A percentile compares a stretch with the other conserved stretches of the same genome.
phyloP scores from a whole-genome alignment of 2,113 vertebrate genomes.

The Ibidorhyncha struthersii region DNA sequence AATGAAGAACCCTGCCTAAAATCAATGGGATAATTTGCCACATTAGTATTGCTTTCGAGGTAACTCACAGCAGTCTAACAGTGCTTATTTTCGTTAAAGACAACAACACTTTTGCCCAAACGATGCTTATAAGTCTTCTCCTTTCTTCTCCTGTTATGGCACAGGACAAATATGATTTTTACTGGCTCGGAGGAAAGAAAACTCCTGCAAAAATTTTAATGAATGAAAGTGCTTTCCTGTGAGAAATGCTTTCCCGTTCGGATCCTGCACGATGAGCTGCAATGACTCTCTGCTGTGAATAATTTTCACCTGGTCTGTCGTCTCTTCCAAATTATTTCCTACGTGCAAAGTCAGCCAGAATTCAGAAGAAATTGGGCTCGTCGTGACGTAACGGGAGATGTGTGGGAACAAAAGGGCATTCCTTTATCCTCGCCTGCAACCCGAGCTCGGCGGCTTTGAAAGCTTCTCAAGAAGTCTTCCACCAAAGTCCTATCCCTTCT shows the following conservation, averaged over 20 bases:
- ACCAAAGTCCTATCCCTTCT: conserved; percentile 43
- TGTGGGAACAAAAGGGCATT: conserved; percentile 78
- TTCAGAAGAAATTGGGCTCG: conserved; percentile 63
- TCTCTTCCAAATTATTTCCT: conserved; percentile 35
- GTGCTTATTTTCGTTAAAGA: not conserved
- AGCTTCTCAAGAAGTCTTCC: conserved; percentile 61
- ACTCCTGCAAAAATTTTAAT: not conserved
- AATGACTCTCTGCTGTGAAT: not conserved
- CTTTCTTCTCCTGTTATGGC: not conserved
- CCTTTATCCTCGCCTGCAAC: conserved; percentile 74
- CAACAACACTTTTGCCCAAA: not conserved
- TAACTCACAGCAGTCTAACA: conserved; percentile 18
- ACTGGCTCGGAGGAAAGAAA: not conserved
- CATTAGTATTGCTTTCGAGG: conserved; percentile 44
- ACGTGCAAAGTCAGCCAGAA: conserved; percentile 46
- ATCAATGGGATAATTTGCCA: conserved; percentile 51
- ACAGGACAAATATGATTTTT: not conserved
- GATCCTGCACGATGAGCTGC: not conserved
- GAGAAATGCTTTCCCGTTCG: not conserved
- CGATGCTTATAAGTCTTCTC: not conserved
- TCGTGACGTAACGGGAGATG: conserved; percentile 76
- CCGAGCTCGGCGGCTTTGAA: conserved; percentile 69
- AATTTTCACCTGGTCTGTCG: not conserved
- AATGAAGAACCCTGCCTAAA: conserved; percentile 62
- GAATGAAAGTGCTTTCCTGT: not conserved